Evolutionary conservation across 2,888 invertebrate species (phyloP).

Genomic region (Microlaimidae sp.): DNA sequence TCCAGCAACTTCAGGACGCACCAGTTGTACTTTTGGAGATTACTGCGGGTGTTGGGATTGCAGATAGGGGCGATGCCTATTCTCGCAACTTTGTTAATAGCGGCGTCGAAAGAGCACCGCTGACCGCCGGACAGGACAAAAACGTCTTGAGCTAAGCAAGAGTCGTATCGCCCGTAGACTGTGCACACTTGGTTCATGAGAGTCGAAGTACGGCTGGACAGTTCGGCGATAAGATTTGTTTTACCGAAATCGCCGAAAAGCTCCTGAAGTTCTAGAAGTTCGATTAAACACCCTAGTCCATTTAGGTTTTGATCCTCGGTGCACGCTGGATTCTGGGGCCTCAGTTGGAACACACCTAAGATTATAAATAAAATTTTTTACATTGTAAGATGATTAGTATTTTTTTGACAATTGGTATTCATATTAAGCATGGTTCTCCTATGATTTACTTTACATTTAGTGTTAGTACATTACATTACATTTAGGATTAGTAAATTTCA

Average conservation of each 20-base stretch:
- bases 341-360: neutral
- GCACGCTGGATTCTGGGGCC: neutral
- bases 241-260: neutral
- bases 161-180: neutral
- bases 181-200: neutral
- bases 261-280: neutral
- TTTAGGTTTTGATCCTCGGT: neutral
- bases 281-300: neutral
- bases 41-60: neutral
- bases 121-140: neutral
- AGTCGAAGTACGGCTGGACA: neutral
- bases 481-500: no score
- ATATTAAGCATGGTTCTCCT: no score
- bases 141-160: neutral
- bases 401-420: no score
- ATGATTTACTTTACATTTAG: no score
- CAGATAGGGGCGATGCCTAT: neutral
- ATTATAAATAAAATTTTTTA: no score
- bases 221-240: neutral
- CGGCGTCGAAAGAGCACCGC: neutral
- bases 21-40: neutral
- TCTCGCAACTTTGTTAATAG: neutral
- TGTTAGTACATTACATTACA: no score
- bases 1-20: neutral
- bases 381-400: no score